A percentile compares a stretch with the other conserved stretches of the same genome.
Evolutionary conservation across 2,888 invertebrate genomes (phyloP).

Genomic region (Phalangium opilio): DNA sequence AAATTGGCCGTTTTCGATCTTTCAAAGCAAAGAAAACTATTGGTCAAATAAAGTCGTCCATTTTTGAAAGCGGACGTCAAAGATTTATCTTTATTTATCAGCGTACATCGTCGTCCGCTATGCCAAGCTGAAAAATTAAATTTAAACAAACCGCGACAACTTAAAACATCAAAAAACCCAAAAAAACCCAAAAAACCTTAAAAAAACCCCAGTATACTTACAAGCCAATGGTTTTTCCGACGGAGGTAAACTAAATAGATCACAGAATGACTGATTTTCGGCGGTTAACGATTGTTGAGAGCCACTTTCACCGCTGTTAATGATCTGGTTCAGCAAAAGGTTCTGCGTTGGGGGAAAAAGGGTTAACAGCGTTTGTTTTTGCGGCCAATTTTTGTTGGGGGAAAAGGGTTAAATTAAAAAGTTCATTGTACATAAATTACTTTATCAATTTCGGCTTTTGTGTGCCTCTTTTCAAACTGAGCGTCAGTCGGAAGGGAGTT

Average conservation of each 20-base stretch:
- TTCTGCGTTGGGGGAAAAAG: too few species aligned
- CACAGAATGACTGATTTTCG: conserved; percentile 21
- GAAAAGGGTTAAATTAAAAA: background rate
- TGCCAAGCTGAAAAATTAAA: conserved; percentile 26
- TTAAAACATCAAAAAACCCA: background rate
- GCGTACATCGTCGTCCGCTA: conserved; percentile 30
- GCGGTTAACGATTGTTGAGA: conserved; percentile 8
- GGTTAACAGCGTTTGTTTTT: too few species aligned
- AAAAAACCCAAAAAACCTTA: background rate
- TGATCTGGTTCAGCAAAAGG: too few species aligned
- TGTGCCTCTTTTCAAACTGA: conserved; percentile 25
- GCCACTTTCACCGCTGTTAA: too few species aligned
- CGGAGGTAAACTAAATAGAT: conserved; percentile 28
- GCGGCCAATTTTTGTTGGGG: too few species aligned
- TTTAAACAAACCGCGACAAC: too few species aligned
- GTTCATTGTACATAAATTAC: conserved; percentile 15
- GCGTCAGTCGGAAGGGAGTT: conserved; percentile 30
- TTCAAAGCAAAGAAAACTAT: conserved; percentile 29
- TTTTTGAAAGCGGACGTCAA: conserved; percentile 30
- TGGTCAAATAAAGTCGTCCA: conserved; percentile 29
- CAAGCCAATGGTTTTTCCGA: conserved; percentile 28
- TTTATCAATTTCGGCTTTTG: conserved; percentile 24
- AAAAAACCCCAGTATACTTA: conserved; percentile 13
- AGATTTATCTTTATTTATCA: conserved; percentile 31
- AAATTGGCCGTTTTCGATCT: conserved; percentile 28